These are phyloP conservation scores for Todiramphus chloris DNA, from an alignment of 2,113 vertebrate genomes.

Conservation along the genomic window DNA sequence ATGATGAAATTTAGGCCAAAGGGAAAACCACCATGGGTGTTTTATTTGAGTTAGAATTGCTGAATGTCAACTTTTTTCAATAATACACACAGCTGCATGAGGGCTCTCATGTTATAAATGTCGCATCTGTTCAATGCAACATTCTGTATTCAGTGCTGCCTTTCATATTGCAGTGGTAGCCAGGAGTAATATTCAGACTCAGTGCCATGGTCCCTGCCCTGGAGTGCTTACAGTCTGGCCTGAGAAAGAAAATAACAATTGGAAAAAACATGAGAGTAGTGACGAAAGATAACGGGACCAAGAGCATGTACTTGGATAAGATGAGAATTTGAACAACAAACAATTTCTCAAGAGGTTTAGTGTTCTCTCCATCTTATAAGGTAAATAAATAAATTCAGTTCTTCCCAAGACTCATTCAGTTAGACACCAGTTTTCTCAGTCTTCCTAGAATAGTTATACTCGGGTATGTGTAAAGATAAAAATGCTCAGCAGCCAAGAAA, in stretches of 20 bases:
- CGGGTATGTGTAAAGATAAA: background rate
- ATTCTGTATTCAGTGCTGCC: slow-evolving; percentile 7
- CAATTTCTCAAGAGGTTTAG: background rate
- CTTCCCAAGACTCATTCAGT: background rate
- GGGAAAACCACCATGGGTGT: slow-evolving; percentile 18
- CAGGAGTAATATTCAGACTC: background rate
- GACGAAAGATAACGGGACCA: background rate
- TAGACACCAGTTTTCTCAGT: background rate
- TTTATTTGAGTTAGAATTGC: slow-evolving; percentile 40
- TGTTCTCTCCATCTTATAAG: background rate
- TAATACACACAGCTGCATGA: slow-evolving; percentile 25
- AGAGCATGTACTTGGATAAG: background rate
- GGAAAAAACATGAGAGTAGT: background rate
- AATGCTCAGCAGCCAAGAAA: background rate
- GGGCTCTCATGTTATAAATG: slow-evolving; percentile 11
- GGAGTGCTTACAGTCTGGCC: background rate
- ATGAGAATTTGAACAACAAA: background rate
- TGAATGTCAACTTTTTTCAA: background rate
- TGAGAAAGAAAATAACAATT: background rate
- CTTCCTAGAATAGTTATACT: background rate
- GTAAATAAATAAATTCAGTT: slow-evolving; percentile 3
- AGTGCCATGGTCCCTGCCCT: background rate
- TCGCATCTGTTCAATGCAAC: background rate
- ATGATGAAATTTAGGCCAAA: slow-evolving; percentile 40
- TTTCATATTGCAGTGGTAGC: background rate